These are phyloP conservation scores for Diachasma alloeum DNA, from an alignment of 1,140 invertebrate species.

Conservation along the genomic window DNA sequence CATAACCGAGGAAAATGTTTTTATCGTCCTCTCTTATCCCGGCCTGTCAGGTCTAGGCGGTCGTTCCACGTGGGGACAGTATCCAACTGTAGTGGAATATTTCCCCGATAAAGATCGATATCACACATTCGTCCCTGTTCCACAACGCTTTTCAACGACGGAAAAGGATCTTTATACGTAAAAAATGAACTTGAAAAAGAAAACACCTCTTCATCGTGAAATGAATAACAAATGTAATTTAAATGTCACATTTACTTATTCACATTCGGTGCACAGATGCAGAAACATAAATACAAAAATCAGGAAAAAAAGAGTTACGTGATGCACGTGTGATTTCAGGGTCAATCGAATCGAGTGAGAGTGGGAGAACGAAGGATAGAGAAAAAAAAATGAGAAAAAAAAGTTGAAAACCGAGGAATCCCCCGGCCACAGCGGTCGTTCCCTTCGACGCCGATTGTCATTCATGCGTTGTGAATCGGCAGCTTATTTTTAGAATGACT, in stretches of 20 bases:
- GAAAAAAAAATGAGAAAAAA: conserved; percentile 25
- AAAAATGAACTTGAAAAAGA: not conserved
- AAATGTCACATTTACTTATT: not conserved
- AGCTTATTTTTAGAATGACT: conserved; percentile 62
- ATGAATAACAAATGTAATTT: not conserved
- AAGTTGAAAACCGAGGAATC: conserved; percentile 25
- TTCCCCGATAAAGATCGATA: not conserved
- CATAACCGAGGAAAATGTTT: conserved; percentile 18
- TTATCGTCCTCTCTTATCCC: conserved; percentile 17
- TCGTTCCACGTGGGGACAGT: not conserved
- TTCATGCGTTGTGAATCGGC: conserved; percentile 61
- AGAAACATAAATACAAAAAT: not conserved
- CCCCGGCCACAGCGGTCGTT: conserved; percentile 37
- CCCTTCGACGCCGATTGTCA: conserved; percentile 57
- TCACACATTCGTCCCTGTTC: not conserved
- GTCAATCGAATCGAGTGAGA: not conserved
- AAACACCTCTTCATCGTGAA: not conserved
- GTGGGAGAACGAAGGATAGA: not conserved
- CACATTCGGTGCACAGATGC: not conserved
- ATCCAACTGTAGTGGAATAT: not conserved
- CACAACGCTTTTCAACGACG: not conserved
- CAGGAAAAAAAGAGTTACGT: not conserved
- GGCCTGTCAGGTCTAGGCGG: conserved; percentile 14
- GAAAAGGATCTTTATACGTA: not conserved
- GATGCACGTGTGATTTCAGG: not conserved